Conservation (phyloP, 30 jellyfish, hydroid and myxozoan genomes). For the Aurelia sp. region DNA sequence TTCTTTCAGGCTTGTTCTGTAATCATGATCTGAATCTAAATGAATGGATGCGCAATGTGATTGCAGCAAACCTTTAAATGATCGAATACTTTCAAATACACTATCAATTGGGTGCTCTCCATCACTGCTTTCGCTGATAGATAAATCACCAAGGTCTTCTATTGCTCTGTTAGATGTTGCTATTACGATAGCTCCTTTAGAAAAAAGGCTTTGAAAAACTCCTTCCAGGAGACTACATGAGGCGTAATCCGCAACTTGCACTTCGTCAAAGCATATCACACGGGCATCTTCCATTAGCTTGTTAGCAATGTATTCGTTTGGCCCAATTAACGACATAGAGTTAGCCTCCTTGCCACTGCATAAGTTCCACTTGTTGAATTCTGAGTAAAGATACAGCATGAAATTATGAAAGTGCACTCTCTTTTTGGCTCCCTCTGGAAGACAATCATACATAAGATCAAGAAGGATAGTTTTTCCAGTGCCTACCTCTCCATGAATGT, state of each 20-base stretch:
- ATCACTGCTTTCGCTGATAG: conserved; percentile 63
- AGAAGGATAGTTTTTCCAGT: conserved; percentile 86
- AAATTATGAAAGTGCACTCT: conserved; percentile 86
- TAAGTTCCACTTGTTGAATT: conserved; percentile 83
- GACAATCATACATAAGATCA: conserved; percentile 76
- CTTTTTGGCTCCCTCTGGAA: conserved; percentile 65
- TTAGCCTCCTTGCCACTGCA: conserved; percentile 44
- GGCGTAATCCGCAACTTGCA: conserved; percentile 80
- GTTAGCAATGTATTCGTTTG: conserved; percentile 81
- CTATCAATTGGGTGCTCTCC: conserved; percentile 70
- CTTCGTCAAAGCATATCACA: conserved; percentile 90
- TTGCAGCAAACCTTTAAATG: conserved; percentile 59
- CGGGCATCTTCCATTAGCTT: conserved; percentile 69
- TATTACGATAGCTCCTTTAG: conserved; percentile 87
- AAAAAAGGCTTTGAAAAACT: conserved; percentile 60
- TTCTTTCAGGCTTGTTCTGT: conserved; percentile 62
- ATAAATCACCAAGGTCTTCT: conserved; percentile 62
- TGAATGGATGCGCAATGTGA: conserved; percentile 56
- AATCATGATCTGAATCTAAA: conserved; percentile 68
- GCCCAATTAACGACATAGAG: conserved; percentile 29
- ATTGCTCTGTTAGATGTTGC: conserved; percentile 89
- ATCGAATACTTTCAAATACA: conserved; percentile 39
- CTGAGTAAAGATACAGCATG: conserved; percentile 81
- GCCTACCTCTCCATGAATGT: conserved; percentile 90
- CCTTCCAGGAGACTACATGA: conserved; percentile 71